A percentile compares a stretch with the other conserved stretches of the same genome.
These are phyloP conservation scores for Lasioglossum figueresi DNA, from an alignment of 2,888 invertebrate species.

Conservation along the genomic window DNA sequence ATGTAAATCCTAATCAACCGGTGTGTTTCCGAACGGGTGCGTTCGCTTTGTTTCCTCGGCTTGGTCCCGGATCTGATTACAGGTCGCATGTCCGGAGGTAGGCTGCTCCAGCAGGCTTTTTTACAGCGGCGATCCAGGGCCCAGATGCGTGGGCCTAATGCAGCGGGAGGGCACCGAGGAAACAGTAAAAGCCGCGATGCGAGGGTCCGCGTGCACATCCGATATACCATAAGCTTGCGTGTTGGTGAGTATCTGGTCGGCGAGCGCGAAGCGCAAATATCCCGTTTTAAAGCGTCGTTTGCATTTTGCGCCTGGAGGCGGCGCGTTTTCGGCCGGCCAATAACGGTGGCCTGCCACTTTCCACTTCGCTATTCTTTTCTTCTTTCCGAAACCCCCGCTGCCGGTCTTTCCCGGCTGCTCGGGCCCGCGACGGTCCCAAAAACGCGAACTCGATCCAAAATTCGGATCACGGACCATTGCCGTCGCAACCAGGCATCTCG, in stretches of 20 bases:
- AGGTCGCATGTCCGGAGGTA: constrained; percentile 42
- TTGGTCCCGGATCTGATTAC: constrained; percentile 41
- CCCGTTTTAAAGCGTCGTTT: constrained; percentile 81
- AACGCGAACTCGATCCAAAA: not conserved
- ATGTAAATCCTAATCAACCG: constrained; percentile 52
- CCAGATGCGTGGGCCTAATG: constrained; percentile 63
- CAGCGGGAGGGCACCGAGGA: constrained; percentile 44
- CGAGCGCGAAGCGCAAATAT: constrained; percentile 79
- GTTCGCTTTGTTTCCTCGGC: constrained; percentile 29
- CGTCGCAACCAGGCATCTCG: not conserved
- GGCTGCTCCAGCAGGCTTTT: constrained; percentile 40
- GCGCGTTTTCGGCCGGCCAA: constrained; percentile 72
- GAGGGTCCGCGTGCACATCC: not conserved
- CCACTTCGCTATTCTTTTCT: constrained; percentile 63
- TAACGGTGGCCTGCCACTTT: constrained; percentile 75
- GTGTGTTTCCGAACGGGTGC: not conserved
- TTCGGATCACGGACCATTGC: not conserved
- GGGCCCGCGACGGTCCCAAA: not conserved
- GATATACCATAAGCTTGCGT: constrained; percentile 9
- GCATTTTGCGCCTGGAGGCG: constrained; percentile 77
- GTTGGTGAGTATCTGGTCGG: constrained; percentile 37
- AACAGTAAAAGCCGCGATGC: constrained; percentile 17
- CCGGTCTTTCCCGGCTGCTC: constrained; percentile 24
- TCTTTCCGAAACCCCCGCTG: constrained; percentile 13
- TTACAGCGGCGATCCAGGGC: constrained; percentile 29